These are phyloP conservation scores for Diachrysia chrysitis DNA, from an alignment of 2,888 invertebrate species.

Conservation along the genomic window DNA sequence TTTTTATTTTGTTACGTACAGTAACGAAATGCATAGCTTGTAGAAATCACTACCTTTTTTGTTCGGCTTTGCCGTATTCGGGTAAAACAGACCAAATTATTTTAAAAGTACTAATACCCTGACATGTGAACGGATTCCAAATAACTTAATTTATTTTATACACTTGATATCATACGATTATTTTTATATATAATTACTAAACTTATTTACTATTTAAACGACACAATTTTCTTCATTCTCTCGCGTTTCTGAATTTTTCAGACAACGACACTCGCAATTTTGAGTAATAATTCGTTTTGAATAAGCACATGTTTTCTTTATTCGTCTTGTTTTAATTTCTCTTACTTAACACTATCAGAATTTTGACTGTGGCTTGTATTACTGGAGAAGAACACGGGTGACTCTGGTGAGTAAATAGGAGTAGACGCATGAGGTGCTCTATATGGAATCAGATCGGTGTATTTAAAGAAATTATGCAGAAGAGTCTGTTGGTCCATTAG, in stretches of 20 bases:
- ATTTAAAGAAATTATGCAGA: conserved; percentile 78
- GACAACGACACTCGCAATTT: neutral
- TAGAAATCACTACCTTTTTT: no score
- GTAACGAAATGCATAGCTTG: no score
- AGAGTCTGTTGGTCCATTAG: conserved; percentile 82
- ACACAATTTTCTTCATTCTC: neutral
- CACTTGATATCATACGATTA: neutral
- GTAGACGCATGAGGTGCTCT: conserved; percentile 66
- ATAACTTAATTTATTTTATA: neutral
- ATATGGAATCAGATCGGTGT: conserved; percentile 66
- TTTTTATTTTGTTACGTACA: no score
- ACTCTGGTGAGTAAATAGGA: conserved; percentile 72
- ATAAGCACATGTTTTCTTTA: conserved; percentile 4
- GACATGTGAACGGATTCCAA: conserved; percentile 3
- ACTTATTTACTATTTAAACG: neutral
- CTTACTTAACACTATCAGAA: conserved; percentile 61
- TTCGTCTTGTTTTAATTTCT: neutral
- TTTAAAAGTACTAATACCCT: conserved; percentile 30
- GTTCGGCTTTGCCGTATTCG: no score
- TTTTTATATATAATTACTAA: neutral
- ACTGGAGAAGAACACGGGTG: conserved; percentile 76
- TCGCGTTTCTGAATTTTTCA: no score
- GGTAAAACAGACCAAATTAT: neutral
- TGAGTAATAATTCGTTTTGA: neutral
- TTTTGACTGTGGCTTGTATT: conserved; percentile 54